Base-by-base conservation (phyloP, 2,113 vertebrate species). In the Columbina picui region DNA sequence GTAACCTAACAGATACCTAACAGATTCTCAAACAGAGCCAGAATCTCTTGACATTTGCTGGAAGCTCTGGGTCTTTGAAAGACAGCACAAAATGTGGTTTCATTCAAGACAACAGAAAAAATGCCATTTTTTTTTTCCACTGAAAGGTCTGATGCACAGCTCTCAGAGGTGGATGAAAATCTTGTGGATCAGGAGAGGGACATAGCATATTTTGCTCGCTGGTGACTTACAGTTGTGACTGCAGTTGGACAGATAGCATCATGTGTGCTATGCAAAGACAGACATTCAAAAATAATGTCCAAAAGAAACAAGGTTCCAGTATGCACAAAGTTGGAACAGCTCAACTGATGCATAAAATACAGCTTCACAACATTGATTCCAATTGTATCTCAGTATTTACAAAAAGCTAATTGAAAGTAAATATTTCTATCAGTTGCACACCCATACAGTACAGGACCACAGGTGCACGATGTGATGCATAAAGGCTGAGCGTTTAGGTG, bases 221-320 rank as follows among this genome's bases (percentile, higher is more conserved):
- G 18, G 15, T 3, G 36, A 68, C 69, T 41, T 36, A 43, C 12
- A 41, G 19, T 5, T 26, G 17, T 10, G 22, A 80, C 39, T 53
- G 63, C 61, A 90, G 59, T 8, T 63, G 6, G 41, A 87, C 30
- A 39, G 21, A 36, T 0, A 9, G 30, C 30, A 47, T 7, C 34
- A 30, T 0, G 0, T 9, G 0, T 8, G 12, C 39, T 55, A 23
- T 1, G 7, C 9, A 3, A 76, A 88, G 26, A 64, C 19, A 57
- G 10, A 20, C 29, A 16, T 0, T 25, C 1, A 59, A 49, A 76
- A 87, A 32, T 16, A 52, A 43, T 0, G 25, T 10, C 29, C 29
- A 10, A 29, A 61, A 82, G 12, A 68, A 78, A 30, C 16, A 14
- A 1, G 8, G 25, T 27, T 32, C 12, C 27, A 8, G 6, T 3